phyloP scores from a whole-genome alignment of 2,113 vertebrate species.

The Salvator merianae region DNA sequence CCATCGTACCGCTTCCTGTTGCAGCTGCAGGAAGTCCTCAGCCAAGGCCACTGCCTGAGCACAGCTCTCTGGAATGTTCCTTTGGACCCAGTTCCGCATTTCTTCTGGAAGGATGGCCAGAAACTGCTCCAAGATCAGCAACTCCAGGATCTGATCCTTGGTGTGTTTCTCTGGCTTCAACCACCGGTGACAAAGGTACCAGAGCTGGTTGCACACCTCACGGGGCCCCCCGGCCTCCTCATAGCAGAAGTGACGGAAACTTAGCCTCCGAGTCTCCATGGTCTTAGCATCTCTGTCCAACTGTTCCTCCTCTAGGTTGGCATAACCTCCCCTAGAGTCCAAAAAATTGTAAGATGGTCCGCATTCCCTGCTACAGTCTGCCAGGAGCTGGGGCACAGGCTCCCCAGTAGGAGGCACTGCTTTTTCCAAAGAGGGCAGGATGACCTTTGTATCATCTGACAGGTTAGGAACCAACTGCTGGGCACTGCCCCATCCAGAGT shows the following conservation, averaged over 20 bases:
- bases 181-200: neutral
- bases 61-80: neutral
- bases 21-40: neutral
- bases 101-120: neutral
- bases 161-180: neutral
- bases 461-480: too few species aligned
- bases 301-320: neutral
- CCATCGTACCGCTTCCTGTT: neutral
- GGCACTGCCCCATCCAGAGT: too few species aligned
- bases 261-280: neutral
- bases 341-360: too few species aligned
- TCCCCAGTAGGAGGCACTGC: too few species aligned
- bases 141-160: constrained; percentile 9
- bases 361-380: neutral
- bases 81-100: neutral
- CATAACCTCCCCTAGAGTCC: neutral
- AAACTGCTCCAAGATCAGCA: neutral
- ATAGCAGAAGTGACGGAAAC: neutral
- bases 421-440: too few species aligned
- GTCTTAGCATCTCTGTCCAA: neutral
- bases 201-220: neutral
- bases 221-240: neutral
- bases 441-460: too few species aligned
- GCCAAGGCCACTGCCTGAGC: neutral
- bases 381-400: too few species aligned